Conservation (phyloP, 2,888 invertebrate genomes). For the Cybosia mesomella region DNA sequence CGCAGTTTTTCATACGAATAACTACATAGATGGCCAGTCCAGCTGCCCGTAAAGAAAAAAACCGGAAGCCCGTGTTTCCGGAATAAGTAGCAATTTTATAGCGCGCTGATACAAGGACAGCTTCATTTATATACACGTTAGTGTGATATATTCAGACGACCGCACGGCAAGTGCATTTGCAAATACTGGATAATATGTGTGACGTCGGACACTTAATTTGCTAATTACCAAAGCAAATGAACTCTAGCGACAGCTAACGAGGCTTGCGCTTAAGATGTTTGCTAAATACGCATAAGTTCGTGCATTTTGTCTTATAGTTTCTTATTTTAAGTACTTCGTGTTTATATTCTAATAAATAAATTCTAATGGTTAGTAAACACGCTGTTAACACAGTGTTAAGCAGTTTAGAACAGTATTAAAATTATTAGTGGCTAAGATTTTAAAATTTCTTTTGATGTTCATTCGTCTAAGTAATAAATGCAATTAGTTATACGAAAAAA, state of each 20-base stretch:
- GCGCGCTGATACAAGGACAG: conserved; percentile 1
- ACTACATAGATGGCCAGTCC: conserved; percentile 1
- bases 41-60: conserved; percentile 3
- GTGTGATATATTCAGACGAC: not conserved
- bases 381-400: not conserved
- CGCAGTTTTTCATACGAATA: not conserved
- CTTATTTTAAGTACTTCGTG: not conserved
- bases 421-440: not conserved
- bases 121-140: conserved; percentile 4
- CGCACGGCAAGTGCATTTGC: conserved; percentile 6
- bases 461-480: not conserved
- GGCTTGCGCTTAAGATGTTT: not conserved
- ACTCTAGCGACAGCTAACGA: conserved; percentile 3
- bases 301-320: not conserved
- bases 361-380: too few species aligned
- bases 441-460: not conserved
- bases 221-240: conserved; percentile 26
- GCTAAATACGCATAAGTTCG: not conserved
- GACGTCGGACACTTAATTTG: not conserved
- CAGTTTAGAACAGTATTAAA: not conserved
- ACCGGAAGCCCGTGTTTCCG: not conserved
- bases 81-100: conserved; percentile 1
- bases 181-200: conserved; percentile 5
- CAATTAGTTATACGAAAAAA: not conserved
- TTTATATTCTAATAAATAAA: not conserved